Conservation (phyloP, 2,113 vertebrate species). For the Corapipo altera region DNA sequence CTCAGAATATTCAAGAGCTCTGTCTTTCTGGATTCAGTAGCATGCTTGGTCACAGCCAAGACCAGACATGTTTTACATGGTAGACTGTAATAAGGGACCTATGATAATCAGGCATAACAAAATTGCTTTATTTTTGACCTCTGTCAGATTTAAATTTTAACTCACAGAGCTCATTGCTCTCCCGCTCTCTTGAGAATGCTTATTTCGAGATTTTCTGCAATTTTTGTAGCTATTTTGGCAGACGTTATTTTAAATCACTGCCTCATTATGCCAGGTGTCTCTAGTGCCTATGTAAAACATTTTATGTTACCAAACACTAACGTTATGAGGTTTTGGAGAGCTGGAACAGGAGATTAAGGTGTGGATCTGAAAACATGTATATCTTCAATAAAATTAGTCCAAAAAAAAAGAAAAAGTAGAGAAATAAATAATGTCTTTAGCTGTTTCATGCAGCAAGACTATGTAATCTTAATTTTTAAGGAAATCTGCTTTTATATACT, state of each 20-base stretch:
- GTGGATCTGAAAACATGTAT: neutral
- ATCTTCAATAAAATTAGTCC: neutral
- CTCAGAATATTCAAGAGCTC: neutral
- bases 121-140: conserved; percentile 17
- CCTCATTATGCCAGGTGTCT: neutral
- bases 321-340: neutral
- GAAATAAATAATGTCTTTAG: neutral
- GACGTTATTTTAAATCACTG: neutral
- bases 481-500: neutral
- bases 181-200: neutral
- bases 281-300: neutral
- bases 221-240: conserved; percentile 14
- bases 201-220: conserved; percentile 12
- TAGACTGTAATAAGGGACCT: neutral
- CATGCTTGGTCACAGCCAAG: neutral
- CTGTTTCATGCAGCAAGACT: neutral
- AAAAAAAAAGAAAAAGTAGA: neutral
- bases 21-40: neutral
- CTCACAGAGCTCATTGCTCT: neutral
- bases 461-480: neutral
- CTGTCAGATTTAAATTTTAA: conserved; percentile 2
- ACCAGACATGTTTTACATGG: neutral
- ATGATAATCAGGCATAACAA: neutral
- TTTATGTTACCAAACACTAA: neutral
- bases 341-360: neutral